Evolutionary conservation across 92 coral and sea anemone species (phyloP), one percentile per base, ranked within the genome.

Genomic region (Muricea muricata): DNA sequence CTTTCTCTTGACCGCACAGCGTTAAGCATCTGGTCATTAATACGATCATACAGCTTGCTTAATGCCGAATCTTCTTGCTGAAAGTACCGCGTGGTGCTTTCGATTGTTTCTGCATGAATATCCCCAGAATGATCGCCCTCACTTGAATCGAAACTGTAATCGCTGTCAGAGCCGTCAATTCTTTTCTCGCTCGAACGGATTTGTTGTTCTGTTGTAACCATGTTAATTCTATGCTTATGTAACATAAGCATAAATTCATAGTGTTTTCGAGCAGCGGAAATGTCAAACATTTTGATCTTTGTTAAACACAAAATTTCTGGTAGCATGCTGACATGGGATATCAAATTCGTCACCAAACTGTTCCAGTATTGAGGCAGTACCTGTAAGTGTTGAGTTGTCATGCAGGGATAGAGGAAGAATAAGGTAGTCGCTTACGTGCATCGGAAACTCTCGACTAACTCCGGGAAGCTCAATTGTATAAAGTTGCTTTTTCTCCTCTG

Each of bases 261-360:
- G 81, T 85, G 89, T 28, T 65, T 30, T 11, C 89, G 26, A 34
- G 89, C 89, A 1, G 58, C 85, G 5, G 65, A 39, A n/a, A n/a
- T n/a, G n/a, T n/a, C n/a, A 61, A 61, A 29, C 33, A 21, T 61
- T 61, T 1, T 29, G 23, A 61, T 61, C 69, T 61, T 61, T 29
- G 33, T 61, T 61, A 14, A 61, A 29, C 23, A 61, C 69, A 61
- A 61, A 61, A 14, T 23, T 21, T 1, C 69, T 61, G 23, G 1
- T 61, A 1, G 69, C n/a, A n/a, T n/a, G n/a, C n/a, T n/a, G n/a
- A n/a, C n/a, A n/a, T n/a, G n/a, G n/a, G n/a, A n/a, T n/a, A 2
- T 61, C 33, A 61, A 61, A 61, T 61, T 61, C 69, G 24, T 14
- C 12, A 23, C 29, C 69, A 61, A 61, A 61, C 29, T 61, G 69